These are phyloP conservation scores for Dryobates pubescens DNA, from an alignment of 2,797 vertebrate species.

Conservation along the genomic window DNA sequence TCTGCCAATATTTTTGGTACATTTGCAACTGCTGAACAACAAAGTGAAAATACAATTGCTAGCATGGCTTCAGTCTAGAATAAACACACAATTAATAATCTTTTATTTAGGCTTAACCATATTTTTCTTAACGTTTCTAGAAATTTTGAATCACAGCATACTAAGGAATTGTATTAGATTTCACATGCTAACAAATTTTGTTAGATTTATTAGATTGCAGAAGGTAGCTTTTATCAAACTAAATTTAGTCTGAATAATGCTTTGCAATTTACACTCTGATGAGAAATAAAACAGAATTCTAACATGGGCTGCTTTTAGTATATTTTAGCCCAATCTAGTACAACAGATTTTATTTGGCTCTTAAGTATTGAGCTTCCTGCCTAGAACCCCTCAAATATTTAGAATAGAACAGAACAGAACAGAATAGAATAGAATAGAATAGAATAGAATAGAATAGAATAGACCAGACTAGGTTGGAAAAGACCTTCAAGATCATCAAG, in stretches of 20 bases:
- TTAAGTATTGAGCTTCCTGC: constrained; percentile 6
- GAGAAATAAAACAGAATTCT: constrained; percentile 49
- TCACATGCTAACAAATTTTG: constrained; percentile 73
- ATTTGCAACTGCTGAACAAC: constrained; percentile 71
- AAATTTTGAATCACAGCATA: constrained; percentile 57
- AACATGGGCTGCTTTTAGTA: constrained; percentile 13
- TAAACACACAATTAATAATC: constrained; percentile 54
- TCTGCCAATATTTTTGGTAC: constrained; percentile 65
- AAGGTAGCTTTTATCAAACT: constrained; percentile 54
- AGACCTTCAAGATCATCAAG: too few relatives aligned
- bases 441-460: too few relatives aligned
- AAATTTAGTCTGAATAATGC: constrained; percentile 31
- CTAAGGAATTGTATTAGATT: constrained; percentile 73
- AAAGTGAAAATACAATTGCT: constrained; percentile 63
- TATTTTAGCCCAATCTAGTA: constrained; percentile 14
- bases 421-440: too few relatives aligned
- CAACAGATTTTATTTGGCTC: constrained; percentile 39
- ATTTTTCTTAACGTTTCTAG: constrained; percentile 65
- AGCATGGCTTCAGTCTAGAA: constrained; percentile 46
- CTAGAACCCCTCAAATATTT: neutral
- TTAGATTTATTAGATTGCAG: constrained; percentile 51
- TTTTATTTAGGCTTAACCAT: constrained; percentile 63
- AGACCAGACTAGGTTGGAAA: too few relatives aligned
- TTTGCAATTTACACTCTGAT: constrained; percentile 30
- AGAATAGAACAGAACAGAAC: too few relatives aligned